These are phyloP conservation scores for Bos indicus DNA, from an alignment of 2,113 vertebrate species.

Conservation along the genomic window DNA sequence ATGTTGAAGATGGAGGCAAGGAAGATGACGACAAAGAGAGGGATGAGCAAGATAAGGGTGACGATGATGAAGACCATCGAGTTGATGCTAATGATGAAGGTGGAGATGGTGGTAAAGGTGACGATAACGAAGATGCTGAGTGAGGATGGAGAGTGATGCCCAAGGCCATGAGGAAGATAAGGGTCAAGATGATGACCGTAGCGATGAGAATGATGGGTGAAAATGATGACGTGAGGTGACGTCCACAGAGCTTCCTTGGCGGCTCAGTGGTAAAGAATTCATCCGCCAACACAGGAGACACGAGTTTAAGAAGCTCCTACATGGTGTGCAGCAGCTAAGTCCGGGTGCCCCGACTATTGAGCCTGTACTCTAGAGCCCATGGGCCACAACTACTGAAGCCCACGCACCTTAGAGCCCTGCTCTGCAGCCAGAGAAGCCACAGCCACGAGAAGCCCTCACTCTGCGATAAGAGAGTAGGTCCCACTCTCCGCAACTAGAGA, in stretches of 20 bases:
- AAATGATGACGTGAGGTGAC: background rate
- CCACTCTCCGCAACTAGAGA: background rate
- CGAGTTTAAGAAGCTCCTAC: background rate
- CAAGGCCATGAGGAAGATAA: background rate
- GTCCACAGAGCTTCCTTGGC: background rate
- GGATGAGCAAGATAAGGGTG: too few relatives aligned
- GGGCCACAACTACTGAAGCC: background rate
- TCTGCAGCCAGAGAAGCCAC: background rate
- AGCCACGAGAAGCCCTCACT: background rate
- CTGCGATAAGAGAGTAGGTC: background rate
- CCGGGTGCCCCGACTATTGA: background rate
- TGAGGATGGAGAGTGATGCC: background rate
- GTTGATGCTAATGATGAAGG: background rate
- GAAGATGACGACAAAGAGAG: too few relatives aligned
- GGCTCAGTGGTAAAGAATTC: background rate
- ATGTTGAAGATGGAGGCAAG: background rate
- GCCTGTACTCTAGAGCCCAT: rapidly evolving
- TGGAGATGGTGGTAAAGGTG: background rate
- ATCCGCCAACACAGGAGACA: background rate
- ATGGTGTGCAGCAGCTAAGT: background rate
- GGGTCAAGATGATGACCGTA: background rate
- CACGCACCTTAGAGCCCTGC: background rate
- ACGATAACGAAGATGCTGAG: background rate
- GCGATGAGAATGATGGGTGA: background rate
- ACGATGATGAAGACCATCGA: rapidly evolving